Conservation (phyloP, 2,113 vertebrate species). For the Leptodactylus fuscus region DNA sequence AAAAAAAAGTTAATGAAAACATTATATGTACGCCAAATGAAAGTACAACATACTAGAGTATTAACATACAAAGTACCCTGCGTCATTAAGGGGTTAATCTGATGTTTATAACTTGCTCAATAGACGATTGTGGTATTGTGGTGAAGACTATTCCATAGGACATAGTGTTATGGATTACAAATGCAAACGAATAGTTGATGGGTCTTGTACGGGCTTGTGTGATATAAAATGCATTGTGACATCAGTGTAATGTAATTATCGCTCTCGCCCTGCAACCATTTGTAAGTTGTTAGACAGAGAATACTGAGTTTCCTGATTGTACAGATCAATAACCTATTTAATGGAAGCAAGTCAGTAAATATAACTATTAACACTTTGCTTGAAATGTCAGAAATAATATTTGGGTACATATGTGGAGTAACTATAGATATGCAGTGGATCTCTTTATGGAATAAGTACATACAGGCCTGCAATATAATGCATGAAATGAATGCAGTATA, state of each 20-base stretch:
- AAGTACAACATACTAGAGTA: too few species aligned
- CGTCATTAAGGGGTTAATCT: too few species aligned
- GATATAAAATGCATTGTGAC: too few species aligned
- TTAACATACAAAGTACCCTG: too few species aligned
- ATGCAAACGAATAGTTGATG: background rate
- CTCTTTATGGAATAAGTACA: too few species aligned
- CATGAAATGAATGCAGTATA: too few species aligned
- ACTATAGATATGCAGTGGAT: background rate
- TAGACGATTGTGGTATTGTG: too few species aligned
- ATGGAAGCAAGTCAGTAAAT: background rate
- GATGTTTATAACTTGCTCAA: too few species aligned
- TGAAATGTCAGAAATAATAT: background rate
- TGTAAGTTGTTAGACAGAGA: background rate
- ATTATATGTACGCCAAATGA: too few species aligned
- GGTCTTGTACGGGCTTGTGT: background rate
- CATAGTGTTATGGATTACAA: background rate
- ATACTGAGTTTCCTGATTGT: background rate
- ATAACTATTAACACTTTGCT: too few species aligned
- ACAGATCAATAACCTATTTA: background rate
- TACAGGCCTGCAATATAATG: too few species aligned
- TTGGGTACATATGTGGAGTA: background rate
- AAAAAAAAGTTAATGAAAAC: too few species aligned
- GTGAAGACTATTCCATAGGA: background rate
- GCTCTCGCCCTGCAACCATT: background rate
- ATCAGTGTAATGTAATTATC: background rate